A percentile compares a stretch with the other conserved stretches of the same genome.
Conservation (phyloP, 1,140 invertebrate species). For the Cydia splendana region DNA sequence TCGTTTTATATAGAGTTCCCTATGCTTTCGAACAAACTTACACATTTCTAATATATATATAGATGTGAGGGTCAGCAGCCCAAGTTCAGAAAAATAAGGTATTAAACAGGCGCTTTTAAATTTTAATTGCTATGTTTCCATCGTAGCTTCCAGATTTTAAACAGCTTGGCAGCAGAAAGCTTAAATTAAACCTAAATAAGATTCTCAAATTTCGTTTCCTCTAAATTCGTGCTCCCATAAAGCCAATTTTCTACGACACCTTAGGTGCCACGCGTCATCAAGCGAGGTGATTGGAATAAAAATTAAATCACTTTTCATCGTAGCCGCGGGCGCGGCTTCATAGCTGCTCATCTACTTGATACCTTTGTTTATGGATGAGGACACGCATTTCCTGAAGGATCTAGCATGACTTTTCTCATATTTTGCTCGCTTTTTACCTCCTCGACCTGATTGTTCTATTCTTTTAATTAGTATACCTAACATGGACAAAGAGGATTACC, state of each 20-base stretch:
- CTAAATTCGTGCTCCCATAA: slow-evolving; percentile 7
- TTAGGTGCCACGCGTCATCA: slow-evolving; percentile 24
- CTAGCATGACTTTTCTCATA: background rate
- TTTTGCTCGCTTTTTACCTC: too few species aligned
- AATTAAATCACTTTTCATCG: slow-evolving; percentile 31
- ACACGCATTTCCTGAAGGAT: slow-evolving; percentile 35
- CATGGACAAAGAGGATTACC: too few species aligned
- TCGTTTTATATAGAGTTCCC: too few species aligned
- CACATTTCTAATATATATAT: too few species aligned
- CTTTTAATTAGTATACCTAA: too few species aligned
- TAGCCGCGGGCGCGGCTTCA: slow-evolving; percentile 38
- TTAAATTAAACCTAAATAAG: background rate
- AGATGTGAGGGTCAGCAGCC: too few species aligned
- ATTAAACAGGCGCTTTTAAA: background rate
- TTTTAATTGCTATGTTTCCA: background rate
- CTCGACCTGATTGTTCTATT: too few species aligned
- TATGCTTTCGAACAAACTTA: too few species aligned
- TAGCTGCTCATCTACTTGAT: slow-evolving; percentile 54
- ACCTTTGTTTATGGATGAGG: slow-evolving; percentile 49
- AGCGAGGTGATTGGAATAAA: slow-evolving; percentile 24
- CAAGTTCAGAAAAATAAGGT: too few species aligned
- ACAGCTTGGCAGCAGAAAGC: background rate
- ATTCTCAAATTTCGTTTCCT: background rate
- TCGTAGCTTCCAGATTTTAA: background rate
- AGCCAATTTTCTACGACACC: slow-evolving; percentile 12